Conservation (phyloP, 2,888 invertebrate genomes). For the Macrosiphum euphorbiae region DNA sequence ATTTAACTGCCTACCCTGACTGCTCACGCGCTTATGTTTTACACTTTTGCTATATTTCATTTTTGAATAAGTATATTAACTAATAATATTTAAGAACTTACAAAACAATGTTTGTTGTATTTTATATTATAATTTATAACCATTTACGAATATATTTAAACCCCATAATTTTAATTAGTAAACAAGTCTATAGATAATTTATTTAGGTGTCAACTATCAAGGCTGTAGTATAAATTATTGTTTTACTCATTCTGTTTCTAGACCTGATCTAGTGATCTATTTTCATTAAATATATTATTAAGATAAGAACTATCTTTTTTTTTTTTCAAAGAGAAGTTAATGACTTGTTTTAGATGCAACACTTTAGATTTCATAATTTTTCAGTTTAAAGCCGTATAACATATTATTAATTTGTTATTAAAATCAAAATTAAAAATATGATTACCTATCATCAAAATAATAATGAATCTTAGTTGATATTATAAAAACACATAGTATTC, state of each 20-base stretch:
- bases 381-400: background rate
- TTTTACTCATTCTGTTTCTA: background rate
- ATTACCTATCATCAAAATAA: background rate
- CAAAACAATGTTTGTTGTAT: background rate
- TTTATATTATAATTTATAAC: background rate
- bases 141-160: background rate
- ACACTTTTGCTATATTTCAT: background rate
- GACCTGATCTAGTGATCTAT: background rate
- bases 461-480: background rate
- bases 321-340: background rate
- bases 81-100: background rate
- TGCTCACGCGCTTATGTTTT: background rate
- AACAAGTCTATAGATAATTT: background rate
- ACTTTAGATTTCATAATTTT: background rate
- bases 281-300: background rate
- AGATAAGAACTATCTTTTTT: background rate
- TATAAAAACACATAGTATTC: background rate
- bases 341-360: background rate
- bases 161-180: background rate
- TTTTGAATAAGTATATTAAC: background rate
- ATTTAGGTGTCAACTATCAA: background rate
- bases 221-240: background rate
- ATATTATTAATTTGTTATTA: background rate
- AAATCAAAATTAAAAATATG: background rate
- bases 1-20: background rate